Evolutionary conservation across 2,113 vertebrate species (phyloP), one percentile per base, ranked within the genome.

Genomic region (Pterocles burchelli): DNA sequence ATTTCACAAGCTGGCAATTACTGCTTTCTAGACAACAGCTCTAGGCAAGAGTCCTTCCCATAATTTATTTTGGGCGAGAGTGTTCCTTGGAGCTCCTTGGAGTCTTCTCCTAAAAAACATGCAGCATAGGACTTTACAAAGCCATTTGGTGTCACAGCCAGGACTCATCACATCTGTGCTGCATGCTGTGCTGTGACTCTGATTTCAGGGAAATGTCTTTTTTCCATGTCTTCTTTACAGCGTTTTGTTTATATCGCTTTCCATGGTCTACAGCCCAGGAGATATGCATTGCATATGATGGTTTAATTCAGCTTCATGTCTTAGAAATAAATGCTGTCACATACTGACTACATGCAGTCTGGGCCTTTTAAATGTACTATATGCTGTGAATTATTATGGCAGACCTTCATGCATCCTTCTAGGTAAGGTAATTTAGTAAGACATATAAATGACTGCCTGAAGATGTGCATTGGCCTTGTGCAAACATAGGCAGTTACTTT

Each of bases 1-100:
- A 78, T 86, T 91, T 84, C 71, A 90, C 55, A 91, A 43, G 26
- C 59, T 90, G 74, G 22, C 22, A 85, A 25, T 83, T 67, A 62
- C 4, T 3, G 17, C 26, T 71, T 88, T 58, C 38, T 62, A 82
- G 55, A 54, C 59, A 94, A 43, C 49, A 73, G 22, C 33, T 83
- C 22, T 62, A 70, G 62, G 78, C 26, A 71, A 93, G 20, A 85
- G 7, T n/a, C 20, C 18, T 88, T 78, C 19, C 21, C 5, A 3
- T 10, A 58, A 84, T 67, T 80, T 83, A 59, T 74, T 82, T 59
- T 17, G 38, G 7, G 6, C 2, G 6, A 66, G 38, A 93, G 10
- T 38, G 36, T 24, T 76, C 17, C 78, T 73, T 68, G 25, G 46
- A 78, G 54, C 26, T 66, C 34, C 80, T 76, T 20, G 36, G 34